These are phyloP conservation scores for Acrossocheilus fasciatus DNA, from an alignment of 2,797 vertebrate genomes.

Conservation along the genomic window DNA sequence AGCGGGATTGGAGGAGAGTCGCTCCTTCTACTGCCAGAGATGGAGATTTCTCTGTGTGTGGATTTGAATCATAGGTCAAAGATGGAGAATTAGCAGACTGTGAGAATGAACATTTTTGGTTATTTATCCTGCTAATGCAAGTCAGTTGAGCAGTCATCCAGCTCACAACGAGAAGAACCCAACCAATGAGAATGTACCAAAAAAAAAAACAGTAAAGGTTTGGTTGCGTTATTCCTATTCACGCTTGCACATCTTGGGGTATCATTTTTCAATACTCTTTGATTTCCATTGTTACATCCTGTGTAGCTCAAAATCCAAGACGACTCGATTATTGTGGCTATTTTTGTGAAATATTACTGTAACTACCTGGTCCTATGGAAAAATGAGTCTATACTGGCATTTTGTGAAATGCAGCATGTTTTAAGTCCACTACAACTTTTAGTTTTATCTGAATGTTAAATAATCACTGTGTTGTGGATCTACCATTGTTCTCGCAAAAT, in stretches of 20 bases:
- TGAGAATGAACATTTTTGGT: background rate
- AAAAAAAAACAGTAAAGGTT: background rate
- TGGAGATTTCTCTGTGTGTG: background rate
- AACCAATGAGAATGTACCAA: background rate
- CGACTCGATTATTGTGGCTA: background rate
- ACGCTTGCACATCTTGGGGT: background rate
- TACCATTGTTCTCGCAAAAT: background rate
- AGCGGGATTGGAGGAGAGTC: background rate
- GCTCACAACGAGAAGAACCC: background rate
- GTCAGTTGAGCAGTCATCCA: background rate
- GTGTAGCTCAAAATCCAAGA: background rate
- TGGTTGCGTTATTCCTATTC: background rate
- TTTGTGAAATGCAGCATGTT: background rate
- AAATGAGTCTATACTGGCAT: background rate
- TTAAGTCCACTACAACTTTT: background rate
- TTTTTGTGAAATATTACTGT: background rate
- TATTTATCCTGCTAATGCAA: slow-evolving; percentile 3
- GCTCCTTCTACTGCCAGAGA: background rate
- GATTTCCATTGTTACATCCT: background rate
- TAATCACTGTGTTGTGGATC: background rate
- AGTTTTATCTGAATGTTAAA: background rate
- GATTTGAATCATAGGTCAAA: slow-evolving; percentile 20
- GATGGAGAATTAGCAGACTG: background rate
- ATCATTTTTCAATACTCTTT: background rate
- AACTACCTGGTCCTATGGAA: background rate